Percentiles rank a stretch among this genome's conserved stretches.
phyloP scores from a whole-genome alignment of 2,113 vertebrate genomes.

The Actinemys pallida region DNA sequence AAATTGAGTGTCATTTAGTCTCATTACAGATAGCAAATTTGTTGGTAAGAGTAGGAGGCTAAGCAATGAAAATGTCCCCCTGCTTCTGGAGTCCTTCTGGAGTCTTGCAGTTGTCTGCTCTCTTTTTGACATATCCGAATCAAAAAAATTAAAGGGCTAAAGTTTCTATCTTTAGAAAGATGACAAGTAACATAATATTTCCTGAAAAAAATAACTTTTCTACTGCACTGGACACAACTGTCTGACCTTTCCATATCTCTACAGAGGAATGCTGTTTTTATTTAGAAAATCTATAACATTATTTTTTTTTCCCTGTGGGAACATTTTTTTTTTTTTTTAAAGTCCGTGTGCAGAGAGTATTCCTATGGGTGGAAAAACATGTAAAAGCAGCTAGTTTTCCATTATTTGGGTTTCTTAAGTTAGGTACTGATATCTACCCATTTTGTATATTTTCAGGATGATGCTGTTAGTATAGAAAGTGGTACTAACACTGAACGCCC shows the following conservation, averaged over 20 bases:
- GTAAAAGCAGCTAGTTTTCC: not conserved
- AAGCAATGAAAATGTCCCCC: not conserved
- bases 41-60: not conserved
- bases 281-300: not conserved
- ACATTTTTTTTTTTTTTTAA: not conserved
- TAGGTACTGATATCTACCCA: not conserved
- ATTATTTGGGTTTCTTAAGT: not conserved
- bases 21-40: not conserved
- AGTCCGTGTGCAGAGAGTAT: not conserved
- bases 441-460: slow-evolving; percentile 84
- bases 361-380: not conserved
- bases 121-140: not conserved
- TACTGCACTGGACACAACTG: rapidly evolving
- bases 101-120: not conserved
- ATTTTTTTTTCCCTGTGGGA: not conserved
- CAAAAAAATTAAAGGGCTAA: not conserved
- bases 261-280: not conserved
- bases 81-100: not conserved
- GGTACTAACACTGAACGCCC: slow-evolving; percentile 94
- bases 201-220: not conserved
- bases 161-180: not conserved
- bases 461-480: slow-evolving; percentile 94
- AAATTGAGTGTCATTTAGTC: not conserved
- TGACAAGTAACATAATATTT: not conserved
- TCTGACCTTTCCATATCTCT: not conserved